Conservation (phyloP, 2,797 vertebrate genomes). For the Amblyraja radiata region DNA sequence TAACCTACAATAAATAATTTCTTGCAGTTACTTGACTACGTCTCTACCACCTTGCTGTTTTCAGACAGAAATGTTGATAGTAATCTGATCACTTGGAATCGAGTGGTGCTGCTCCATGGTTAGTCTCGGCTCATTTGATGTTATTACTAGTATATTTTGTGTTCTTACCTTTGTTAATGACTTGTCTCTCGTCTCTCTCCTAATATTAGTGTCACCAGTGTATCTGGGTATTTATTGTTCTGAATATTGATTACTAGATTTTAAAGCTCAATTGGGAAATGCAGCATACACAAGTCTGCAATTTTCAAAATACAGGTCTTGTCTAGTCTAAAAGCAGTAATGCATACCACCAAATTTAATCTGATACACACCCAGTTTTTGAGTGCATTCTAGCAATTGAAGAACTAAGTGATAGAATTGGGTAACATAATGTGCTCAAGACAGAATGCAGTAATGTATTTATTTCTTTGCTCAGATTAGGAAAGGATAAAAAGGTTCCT, state of each 20-base stretch:
- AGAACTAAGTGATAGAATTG: neutral
- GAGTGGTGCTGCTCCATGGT: constrained; percentile 92
- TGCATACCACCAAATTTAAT: neutral
- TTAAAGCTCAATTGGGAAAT: neutral
- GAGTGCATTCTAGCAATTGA: neutral
- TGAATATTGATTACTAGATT: neutral
- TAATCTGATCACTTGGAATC: constrained; percentile 91
- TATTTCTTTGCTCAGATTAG: neutral
- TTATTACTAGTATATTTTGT: neutral
- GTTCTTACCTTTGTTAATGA: neutral
- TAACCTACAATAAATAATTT: constrained; percentile 38
- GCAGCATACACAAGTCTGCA: neutral
- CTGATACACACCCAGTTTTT: neutral
- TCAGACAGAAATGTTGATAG: constrained; percentile 91
- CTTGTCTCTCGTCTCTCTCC: neutral
- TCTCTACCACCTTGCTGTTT: constrained; percentile 85
- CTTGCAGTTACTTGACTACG: constrained; percentile 83
- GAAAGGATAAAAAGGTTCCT: neutral
- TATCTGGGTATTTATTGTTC: neutral
- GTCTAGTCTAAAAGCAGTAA: neutral
- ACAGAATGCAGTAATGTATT: neutral
- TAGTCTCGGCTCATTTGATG: constrained; percentile 42
- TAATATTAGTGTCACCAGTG: neutral
- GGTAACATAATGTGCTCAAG: neutral
- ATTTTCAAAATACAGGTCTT: neutral